Percentiles rank a stretch among this genome's conserved stretches.
phyloP scores from a whole-genome alignment of 2,113 vertebrate genomes.

The Poeciliopsis turrubarensis region DNA sequence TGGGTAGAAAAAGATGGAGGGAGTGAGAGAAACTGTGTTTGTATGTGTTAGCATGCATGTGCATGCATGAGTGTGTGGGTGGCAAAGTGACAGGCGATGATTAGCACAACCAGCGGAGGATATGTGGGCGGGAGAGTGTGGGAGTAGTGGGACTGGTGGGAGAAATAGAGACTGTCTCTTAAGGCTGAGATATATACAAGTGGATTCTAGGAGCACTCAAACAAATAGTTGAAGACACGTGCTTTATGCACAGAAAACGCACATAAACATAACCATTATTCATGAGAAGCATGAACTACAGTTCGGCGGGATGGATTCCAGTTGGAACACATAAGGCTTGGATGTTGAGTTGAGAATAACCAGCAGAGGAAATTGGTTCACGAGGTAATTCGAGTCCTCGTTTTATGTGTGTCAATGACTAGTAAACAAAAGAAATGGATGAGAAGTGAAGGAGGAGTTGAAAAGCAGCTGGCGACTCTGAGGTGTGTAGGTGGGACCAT shows the following conservation, averaged over 20 bases:
- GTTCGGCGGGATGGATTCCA: slow-evolving; percentile 11
- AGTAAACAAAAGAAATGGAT: slow-evolving; percentile 12
- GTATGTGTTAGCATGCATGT: slow-evolving; percentile 16
- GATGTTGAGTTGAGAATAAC: slow-evolving; percentile 35
- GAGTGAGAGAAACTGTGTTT: slow-evolving; percentile 26
- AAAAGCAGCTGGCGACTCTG: slow-evolving; percentile 59
- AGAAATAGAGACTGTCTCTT: slow-evolving; percentile 46
- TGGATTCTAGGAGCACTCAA: slow-evolving; percentile 64
- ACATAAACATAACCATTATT: slow-evolving; percentile 6
- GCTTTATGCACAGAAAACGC: slow-evolving; percentile 37
- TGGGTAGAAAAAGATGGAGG: slow-evolving; percentile 36
- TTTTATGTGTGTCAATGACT: slow-evolving; percentile 13
- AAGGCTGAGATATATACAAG: slow-evolving; percentile 58
- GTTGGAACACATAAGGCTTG: slow-evolving; percentile 9
- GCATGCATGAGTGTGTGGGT: slow-evolving; percentile 46
- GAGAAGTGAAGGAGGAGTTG: slow-evolving; percentile 32
- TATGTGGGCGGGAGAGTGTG: slow-evolving; percentile 70
- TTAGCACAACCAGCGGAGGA: slow-evolving; percentile 73
- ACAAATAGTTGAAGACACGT: slow-evolving; percentile 22
- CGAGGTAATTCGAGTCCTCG: slow-evolving; percentile 39
- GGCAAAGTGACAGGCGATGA: slow-evolving; percentile 75
- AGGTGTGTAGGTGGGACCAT: slow-evolving; percentile 75
- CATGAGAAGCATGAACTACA: background rate
- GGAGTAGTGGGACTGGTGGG: slow-evolving; percentile 61
- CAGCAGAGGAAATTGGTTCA: slow-evolving; percentile 35